A percentile compares a stretch with the other conserved stretches of the same genome.
Conservation (phyloP, 2,113 vertebrate genomes). For the Bostrychus sinensis region DNA sequence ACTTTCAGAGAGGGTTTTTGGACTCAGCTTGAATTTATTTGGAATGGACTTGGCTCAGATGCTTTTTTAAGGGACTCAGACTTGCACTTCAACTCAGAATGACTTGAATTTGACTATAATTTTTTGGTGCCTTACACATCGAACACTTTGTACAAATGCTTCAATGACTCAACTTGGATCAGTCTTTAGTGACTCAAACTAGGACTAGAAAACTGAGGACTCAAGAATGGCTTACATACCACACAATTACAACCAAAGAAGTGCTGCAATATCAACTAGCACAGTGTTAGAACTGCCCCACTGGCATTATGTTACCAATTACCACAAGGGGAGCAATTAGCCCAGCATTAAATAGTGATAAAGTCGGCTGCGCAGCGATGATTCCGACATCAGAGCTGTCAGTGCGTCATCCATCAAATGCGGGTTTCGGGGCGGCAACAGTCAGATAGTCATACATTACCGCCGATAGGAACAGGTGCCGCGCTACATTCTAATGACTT, state of each 20-base stretch:
- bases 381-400: slow-evolving; percentile 74
- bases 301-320: slow-evolving; percentile 58
- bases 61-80: too few relatives aligned
- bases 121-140: too few relatives aligned
- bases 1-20: too few relatives aligned
- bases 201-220: not conserved
- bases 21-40: too few relatives aligned
- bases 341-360: slow-evolving; percentile 75
- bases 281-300: slow-evolving; percentile 45
- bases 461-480: slow-evolving; percentile 80
- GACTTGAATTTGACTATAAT: too few relatives aligned
- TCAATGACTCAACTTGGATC: not conserved
- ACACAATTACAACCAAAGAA: slow-evolving; percentile 2
- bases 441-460: slow-evolving; percentile 72
- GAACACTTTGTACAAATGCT: too few relatives aligned
- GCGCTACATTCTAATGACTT: slow-evolving; percentile 76
- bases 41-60: too few relatives aligned
- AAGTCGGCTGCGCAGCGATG: slow-evolving; percentile 66
- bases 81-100: too few relatives aligned
- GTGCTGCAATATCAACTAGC: slow-evolving; percentile 44
- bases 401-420: slow-evolving; percentile 68
- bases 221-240: slow-evolving; percentile 20
- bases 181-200: not conserved
- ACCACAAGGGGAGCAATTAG: slow-evolving; percentile 73
- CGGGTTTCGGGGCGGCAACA: slow-evolving; percentile 58